Conservation (phyloP, 2,888 invertebrate genomes). For the Elysia crispata region DNA sequence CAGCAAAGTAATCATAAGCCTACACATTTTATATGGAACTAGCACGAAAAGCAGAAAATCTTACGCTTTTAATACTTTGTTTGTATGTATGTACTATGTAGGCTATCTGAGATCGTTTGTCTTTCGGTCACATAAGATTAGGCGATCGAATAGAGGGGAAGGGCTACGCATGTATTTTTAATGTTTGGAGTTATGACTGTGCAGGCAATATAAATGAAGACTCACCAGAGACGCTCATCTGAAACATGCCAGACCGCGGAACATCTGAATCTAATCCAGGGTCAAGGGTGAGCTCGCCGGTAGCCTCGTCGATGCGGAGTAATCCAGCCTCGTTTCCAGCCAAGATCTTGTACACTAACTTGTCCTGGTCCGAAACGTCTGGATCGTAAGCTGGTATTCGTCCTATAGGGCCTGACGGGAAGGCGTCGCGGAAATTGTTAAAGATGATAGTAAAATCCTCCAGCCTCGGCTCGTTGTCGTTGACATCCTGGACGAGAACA, state of each 20-base stretch:
- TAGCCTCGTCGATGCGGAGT: slow-evolving; percentile 88
- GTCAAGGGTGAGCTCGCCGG: slow-evolving; percentile 87
- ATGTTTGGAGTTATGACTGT: not conserved
- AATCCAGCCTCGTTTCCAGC: slow-evolving; percentile 96
- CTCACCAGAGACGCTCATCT: slow-evolving; percentile 90
- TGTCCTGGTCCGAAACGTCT: slow-evolving; percentile 88
- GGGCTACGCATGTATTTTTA: not conserved
- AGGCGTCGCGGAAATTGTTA: slow-evolving; percentile 95
- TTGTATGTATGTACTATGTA: too few species aligned
- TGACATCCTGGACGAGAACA: slow-evolving; percentile 91
- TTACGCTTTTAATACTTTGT: too few species aligned
- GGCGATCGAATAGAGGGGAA: too few species aligned
- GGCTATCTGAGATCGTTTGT: too few species aligned
- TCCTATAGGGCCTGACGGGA: slow-evolving; percentile 94
- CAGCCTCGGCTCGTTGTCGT: slow-evolving; percentile 94
- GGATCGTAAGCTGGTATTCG: slow-evolving; percentile 95
- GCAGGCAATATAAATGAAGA: too few species aligned
- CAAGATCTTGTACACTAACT: slow-evolving; percentile 88
- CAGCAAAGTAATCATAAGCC: too few species aligned
- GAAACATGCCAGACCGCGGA: slow-evolving; percentile 94
- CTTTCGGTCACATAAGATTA: too few species aligned
- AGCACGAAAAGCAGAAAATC: too few species aligned
- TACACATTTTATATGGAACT: too few species aligned
- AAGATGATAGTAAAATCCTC: slow-evolving; percentile 95
- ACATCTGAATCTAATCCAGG: slow-evolving; percentile 97